Evolutionary conservation across 1,140 invertebrate species (phyloP), one percentile per base, ranked within the genome.

Genomic region (Neocloeon triangulifer): DNA sequence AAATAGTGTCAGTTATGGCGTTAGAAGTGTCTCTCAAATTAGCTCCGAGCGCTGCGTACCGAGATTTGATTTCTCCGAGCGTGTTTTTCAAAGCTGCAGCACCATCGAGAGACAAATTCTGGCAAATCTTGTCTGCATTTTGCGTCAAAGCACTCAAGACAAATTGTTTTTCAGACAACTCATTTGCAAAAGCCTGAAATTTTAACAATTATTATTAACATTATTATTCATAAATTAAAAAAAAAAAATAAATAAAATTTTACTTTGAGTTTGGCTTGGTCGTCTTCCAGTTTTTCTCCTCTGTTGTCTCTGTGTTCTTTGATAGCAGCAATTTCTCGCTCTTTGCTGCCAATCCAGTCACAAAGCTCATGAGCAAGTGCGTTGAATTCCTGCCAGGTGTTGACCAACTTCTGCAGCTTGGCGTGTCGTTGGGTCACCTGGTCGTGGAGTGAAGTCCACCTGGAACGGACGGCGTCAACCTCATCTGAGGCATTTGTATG

Each of bases 371-470:
- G 59, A 0, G 66, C 61, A 44, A 79, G 73, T 3, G 47, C 53
- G 47, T 81, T 73, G 39, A 88, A 74, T 2, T 69, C 69, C 34
- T 75, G 66, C 81, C 81, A 94, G 14, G 69, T 71, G 4, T 53
- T 54, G 6, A 82, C 71, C 8, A 89, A 52, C 50, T 73, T 73
- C 38, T 86, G 74, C 30, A 82, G 47, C 53, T 76, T 80, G 18
- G 60, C 67, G 25, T 62, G 67, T 50, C 72, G 70, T 45, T 82
- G 73, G 22, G 66, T 56, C 1, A 72, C 66, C 28, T 65, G 58
- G 39, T 79, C 70, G 37, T 82, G 69, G 10, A 85, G 63, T 1
- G 69, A 59, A 22, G 72, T 69, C 69, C 76, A 81, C 26, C 75
- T 61, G 5, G 73, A 77, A 36, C 77, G 65, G 32, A 82, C 63